Conservation (phyloP, 1,140 invertebrate genomes). For the Nasonia longicornis region DNA sequence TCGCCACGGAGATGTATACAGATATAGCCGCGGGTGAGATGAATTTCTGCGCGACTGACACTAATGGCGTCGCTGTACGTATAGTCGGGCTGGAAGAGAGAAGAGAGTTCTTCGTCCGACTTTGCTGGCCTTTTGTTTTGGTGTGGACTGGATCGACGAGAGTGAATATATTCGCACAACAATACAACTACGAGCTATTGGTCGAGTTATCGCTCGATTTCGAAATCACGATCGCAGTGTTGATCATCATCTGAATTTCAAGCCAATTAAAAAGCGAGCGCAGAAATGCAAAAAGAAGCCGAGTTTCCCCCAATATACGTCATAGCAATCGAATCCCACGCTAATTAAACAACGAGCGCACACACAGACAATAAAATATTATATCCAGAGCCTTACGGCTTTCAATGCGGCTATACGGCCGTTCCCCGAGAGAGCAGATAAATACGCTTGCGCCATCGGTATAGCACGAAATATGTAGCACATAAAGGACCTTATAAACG, state of each 20-base stretch:
- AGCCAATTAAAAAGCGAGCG: not conserved
- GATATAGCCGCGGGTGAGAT: conserved; percentile 1
- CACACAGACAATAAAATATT: not conserved
- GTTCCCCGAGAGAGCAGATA: too few relatives aligned
- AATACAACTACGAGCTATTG: too few relatives aligned
- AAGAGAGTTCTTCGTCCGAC: not conserved
- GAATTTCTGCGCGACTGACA: conserved; percentile 24
- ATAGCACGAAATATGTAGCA: not conserved
- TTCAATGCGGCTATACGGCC: not conserved
- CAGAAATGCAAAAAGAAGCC: not conserved
- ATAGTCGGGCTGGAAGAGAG: not conserved
- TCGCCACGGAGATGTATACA: conserved; percentile 2
- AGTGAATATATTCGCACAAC: not conserved
- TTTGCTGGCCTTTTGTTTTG: not conserved
- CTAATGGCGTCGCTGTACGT: conserved; percentile 29
- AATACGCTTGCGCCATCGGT: too few relatives aligned
- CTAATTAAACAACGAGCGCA: not conserved
- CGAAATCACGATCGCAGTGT: not conserved
- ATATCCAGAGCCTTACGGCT: not conserved
- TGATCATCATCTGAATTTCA: not conserved
- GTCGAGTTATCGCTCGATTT: not conserved
- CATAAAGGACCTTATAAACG: not conserved
- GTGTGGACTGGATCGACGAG: not conserved
- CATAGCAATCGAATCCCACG: not conserved
- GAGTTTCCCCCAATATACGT: not conserved